Evolutionary conservation across 2,888 invertebrate species (phyloP).

Genomic region (Stenotaenia linearis): DNA sequence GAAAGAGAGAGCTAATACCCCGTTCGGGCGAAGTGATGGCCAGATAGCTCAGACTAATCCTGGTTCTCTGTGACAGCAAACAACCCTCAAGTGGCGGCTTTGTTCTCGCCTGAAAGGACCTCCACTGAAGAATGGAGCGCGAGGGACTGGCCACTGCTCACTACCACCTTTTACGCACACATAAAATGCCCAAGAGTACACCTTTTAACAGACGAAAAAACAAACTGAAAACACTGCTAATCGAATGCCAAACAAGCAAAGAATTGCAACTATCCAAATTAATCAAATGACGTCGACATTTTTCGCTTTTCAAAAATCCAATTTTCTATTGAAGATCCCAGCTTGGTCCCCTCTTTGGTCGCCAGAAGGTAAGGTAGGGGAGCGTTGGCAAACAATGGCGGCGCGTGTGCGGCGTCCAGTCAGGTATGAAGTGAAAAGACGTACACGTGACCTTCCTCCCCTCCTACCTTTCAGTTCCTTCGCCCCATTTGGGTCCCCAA

Average conservation of each 20-base stretch:
- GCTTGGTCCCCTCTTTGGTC: not conserved
- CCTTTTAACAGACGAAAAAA: conserved; percentile 5
- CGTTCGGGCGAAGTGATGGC: conserved; percentile 21
- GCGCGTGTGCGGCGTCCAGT: conserved; percentile 1
- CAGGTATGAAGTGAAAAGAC: conserved; percentile 26
- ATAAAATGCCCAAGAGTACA: conserved; percentile 26
- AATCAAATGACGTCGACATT: too few relatives aligned
- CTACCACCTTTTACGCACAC: conserved; percentile 19
- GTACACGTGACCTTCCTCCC: conserved; percentile 6
- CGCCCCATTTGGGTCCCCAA: not conserved
- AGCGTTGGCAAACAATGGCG: not conserved
- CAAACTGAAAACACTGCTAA: conserved; percentile 8
- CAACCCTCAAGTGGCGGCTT: conserved; percentile 28
- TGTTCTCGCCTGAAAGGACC: conserved; percentile 22
- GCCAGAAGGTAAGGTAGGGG: conserved; percentile 1
- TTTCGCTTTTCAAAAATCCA: not conserved
- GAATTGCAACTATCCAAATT: too few relatives aligned
- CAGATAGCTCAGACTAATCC: conserved; percentile 26
- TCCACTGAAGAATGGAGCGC: conserved; percentile 26
- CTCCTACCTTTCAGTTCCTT: not conserved
- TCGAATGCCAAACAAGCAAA: not conserved
- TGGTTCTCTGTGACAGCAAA: conserved; percentile 24
- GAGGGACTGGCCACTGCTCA: conserved; percentile 24
- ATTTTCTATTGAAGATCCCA: not conserved
- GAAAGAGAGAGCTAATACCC: conserved; percentile 7